Base-by-base conservation (phyloP, 2,888 invertebrate genomes). In the Agrotis ipsilon region DNA sequence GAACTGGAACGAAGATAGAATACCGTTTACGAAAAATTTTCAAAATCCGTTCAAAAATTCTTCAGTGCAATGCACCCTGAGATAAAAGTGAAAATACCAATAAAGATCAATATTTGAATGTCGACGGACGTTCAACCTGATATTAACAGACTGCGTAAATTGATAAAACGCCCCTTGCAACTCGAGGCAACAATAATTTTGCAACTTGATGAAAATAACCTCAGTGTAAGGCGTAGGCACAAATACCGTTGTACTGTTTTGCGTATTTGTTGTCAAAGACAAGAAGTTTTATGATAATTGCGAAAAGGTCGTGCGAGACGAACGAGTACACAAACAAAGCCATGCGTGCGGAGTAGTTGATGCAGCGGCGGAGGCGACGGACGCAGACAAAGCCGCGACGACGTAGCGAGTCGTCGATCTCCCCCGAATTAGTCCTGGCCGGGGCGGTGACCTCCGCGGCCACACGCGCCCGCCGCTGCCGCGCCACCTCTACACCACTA, bases 351-450 rank as follows among this genome's bases (percentile, higher is more conserved):
- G 72, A 85, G 81, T 83, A 83, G 84, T 72, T 85, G 83, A 86
- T 77, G 86, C 82, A 86, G 77, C 82, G 87, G 85, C 83, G 88
- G 85, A 88, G 89, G 83, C 82, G 83, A 80, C 89, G 90, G 86
- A 89, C 89, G 91, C 93, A 94, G 95, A 95, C 96, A 95, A 95
- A 94, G 95, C 93, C 89, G 87, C 91, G 90, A 86, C 92, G 89
- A 86, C 92, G 89, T 83, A 89, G 89, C 91, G 91, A 94, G 94
- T 94, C 96, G 95, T 91, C 94, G 95, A 93, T 95, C 95, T 94
- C 94, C 96, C 94, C 96, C 95, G 92, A 96, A 96, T 96, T 96
- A 96, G 95, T 96, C 95, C 95, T 95, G 95, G 92, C 92, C 92
- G 89, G 95, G 95, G 93, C 95, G 94, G 91, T 95, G 95, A 95